Base-by-base conservation (phyloP, 2,113 vertebrate species). In the Mixornis gularis region DNA sequence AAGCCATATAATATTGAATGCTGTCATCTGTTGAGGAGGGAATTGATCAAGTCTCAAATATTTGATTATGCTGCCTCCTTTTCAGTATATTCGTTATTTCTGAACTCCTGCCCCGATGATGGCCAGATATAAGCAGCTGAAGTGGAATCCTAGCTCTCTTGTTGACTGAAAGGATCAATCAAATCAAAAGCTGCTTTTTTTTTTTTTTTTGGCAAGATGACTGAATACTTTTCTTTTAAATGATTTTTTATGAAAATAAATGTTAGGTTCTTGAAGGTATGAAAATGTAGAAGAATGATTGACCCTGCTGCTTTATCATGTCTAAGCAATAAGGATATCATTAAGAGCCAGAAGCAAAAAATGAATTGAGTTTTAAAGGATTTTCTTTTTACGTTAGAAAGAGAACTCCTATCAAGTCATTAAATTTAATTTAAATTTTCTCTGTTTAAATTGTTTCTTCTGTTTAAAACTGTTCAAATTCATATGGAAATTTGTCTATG, bases 341-440 rank as follows among this genome's bases (percentile, higher is more conserved):
- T 90, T 76, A 88, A 83, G 77, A 85, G 20, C 71, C 63, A 82
- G 63, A 34, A 89, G 87, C 48, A 87, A 87, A 86, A 87, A 93
- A 44, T 69, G 29, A 82, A 76, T 72, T 82, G 73, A 14, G 25
- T 77, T 92, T 92, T 85, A 77, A 92, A 91, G 30, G 34, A 70
- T 91, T 96, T 95, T 94, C 21, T 46, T 92, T 93, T 77, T 73
- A 58, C 29, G 30, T 93, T 89, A 82, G 79, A 79, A 82, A 87
- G 48, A 48, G 25, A 94, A 70, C 24, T 89, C 43, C 36, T 12
- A 68, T 43, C 8, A 87, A 79, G 43, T 62, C 15, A 65, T 85
- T 79, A 56, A 36, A 79, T 76, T 85, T 69, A 93, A 84, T 78
- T 81, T 90, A 41, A 40, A 41, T 78, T 84, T 70, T 84, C 30